Conservation (phyloP, 2,888 invertebrate genomes). For the Nebria brevicollis region DNA sequence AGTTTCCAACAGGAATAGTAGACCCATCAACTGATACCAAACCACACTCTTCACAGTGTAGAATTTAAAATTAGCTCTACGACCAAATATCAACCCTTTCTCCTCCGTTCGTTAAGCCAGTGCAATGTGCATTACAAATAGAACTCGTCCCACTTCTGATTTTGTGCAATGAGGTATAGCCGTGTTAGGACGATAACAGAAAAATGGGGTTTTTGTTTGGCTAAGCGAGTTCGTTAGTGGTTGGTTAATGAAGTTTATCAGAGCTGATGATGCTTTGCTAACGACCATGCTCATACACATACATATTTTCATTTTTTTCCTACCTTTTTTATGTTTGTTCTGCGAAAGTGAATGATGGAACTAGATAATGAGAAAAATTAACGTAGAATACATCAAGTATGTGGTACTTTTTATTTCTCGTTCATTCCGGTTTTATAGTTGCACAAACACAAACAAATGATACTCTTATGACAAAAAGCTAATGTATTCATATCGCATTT, state of each 20-base stretch:
- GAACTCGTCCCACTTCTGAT: background rate
- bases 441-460: background rate
- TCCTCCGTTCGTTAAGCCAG: background rate
- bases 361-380: background rate
- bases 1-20: background rate
- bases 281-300: background rate
- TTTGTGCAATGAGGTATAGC: background rate
- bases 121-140: slow-evolving; percentile 2
- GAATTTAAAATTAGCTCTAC: slow-evolving; percentile 19
- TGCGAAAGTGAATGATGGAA: background rate
- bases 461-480: background rate
- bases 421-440: background rate
- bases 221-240: slow-evolving; percentile 19
- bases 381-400: background rate
- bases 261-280: slow-evolving; percentile 7
- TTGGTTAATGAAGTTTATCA: slow-evolving; percentile 11
- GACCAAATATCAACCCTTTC: background rate
- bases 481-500: background rate
- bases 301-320: background rate
- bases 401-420: background rate
- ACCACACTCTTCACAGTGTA: background rate
- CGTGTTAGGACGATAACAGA: background rate
- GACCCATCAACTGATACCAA: background rate
- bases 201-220: background rate
- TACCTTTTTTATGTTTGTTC: background rate